phyloP scores from a whole-genome alignment of 2,797 vertebrate species.

The Sebastes variabilis region DNA sequence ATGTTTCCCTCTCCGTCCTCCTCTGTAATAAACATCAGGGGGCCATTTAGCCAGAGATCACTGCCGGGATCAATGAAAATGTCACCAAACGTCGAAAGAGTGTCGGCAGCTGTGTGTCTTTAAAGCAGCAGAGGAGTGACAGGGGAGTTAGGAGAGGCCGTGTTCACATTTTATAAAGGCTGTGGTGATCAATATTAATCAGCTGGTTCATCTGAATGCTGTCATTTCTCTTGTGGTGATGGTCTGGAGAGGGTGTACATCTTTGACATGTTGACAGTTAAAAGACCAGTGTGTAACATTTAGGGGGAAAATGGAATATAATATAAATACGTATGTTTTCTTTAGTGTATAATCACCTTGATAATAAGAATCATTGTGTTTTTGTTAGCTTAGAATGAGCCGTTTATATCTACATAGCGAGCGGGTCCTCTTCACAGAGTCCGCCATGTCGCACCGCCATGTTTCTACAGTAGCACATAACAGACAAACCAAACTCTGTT shows the following conservation, averaged over 20 bases:
- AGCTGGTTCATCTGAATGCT: not conserved
- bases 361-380: too few relatives aligned
- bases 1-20: conserved; percentile 62
- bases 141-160: not conserved
- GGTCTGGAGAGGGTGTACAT: not conserved
- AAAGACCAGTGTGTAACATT: too few relatives aligned
- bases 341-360: too few relatives aligned
- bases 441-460: too few relatives aligned
- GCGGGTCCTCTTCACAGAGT: too few relatives aligned
- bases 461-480: too few relatives aligned
- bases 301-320: too few relatives aligned
- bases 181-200: conserved; percentile 12
- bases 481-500: too few relatives aligned
- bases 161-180: not conserved
- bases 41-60: conserved; percentile 65
- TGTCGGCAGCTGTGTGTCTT: conserved; percentile 63
- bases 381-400: too few relatives aligned
- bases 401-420: too few relatives aligned
- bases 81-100: conserved; percentile 76
- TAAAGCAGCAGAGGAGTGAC: conserved; percentile 33
- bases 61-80: conserved; percentile 67
- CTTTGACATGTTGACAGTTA: not conserved
- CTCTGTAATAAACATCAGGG: conserved; percentile 60
- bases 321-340: too few relatives aligned
- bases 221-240: not conserved